phyloP scores from a whole-genome alignment of 2,888 invertebrate genomes.

The Dicyrtomina minuta region DNA sequence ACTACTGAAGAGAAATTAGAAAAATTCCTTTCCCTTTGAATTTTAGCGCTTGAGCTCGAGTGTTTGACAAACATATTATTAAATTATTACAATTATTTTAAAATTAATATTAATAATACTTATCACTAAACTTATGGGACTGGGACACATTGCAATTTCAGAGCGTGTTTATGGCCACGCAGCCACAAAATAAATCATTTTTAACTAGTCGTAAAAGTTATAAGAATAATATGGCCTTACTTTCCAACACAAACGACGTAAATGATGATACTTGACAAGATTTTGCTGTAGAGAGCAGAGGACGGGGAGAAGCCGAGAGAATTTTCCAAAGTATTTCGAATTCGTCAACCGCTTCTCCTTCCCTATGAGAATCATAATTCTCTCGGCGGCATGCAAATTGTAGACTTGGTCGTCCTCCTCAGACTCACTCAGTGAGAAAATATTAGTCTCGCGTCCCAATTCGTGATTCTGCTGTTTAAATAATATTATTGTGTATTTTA shows the following conservation, averaged over 20 bases:
- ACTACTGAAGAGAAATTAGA: too few species aligned
- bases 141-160: too few species aligned
- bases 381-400: slow-evolving; percentile 47
- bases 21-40: too few species aligned
- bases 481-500: not conserved
- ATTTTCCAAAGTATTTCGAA: slow-evolving; percentile 32
- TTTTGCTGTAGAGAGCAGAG: slow-evolving; percentile 41
- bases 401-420: slow-evolving; percentile 28
- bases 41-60: too few species aligned
- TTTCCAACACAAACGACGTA: slow-evolving; percentile 47
- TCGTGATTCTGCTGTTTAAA: slow-evolving; percentile 6
- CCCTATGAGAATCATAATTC: slow-evolving; percentile 28
- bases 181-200: too few species aligned
- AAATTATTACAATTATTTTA: too few species aligned
- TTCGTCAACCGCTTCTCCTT: slow-evolving; percentile 36
- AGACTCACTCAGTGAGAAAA: slow-evolving; percentile 3
- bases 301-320: slow-evolving; percentile 33
- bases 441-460: not conserved
- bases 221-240: slow-evolving; percentile 26
- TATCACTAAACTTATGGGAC: too few species aligned
- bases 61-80: too few species aligned
- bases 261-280: slow-evolving; percentile 44
- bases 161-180: too few species aligned
- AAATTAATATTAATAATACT: too few species aligned
- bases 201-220: too few species aligned